A percentile compares a stretch with the other conserved stretches of the same genome.
These are phyloP conservation scores for Nephila pilipes DNA, from an alignment of 1,140 invertebrate species.

Conservation along the genomic window DNA sequence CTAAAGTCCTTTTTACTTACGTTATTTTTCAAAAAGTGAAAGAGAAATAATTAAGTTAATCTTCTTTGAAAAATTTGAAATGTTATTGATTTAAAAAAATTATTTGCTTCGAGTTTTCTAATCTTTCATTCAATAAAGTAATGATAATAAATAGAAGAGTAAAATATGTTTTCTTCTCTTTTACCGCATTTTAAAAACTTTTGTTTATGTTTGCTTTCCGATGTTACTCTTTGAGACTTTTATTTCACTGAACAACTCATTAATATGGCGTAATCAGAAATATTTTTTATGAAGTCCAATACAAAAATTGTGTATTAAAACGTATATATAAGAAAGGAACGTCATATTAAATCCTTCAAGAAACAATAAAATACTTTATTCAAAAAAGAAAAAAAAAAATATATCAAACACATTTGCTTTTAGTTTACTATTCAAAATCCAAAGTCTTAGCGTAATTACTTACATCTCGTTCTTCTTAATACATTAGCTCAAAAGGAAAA, in stretches of 20 bases:
- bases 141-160: not conserved
- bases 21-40: too few relatives aligned
- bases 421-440: conserved; percentile 49
- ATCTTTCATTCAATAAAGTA: not conserved
- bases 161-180: not conserved
- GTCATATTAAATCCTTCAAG: conserved; percentile 24
- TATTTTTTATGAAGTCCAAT: not conserved
- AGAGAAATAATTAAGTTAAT: too few relatives aligned
- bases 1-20: too few relatives aligned
- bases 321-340: not conserved
- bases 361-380: not conserved
- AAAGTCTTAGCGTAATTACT: conserved; percentile 50
- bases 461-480: conserved; percentile 36
- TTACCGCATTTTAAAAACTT: not conserved
- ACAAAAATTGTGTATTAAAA: not conserved
- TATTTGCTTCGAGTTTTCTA: not conserved
- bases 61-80: too few relatives aligned
- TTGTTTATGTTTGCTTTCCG: not conserved
- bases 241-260: not conserved
- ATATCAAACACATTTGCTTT: conserved; percentile 50
- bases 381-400: not conserved
- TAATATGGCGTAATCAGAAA: not conserved
- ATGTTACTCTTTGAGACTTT: not conserved
- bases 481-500: conserved; percentile 43
- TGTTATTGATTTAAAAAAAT: too few relatives aligned